Percentiles rank a stretch among this genome's conserved stretches.
Conservation (phyloP, 2,888 invertebrate species). For the Ariolimax columbianus region DNA sequence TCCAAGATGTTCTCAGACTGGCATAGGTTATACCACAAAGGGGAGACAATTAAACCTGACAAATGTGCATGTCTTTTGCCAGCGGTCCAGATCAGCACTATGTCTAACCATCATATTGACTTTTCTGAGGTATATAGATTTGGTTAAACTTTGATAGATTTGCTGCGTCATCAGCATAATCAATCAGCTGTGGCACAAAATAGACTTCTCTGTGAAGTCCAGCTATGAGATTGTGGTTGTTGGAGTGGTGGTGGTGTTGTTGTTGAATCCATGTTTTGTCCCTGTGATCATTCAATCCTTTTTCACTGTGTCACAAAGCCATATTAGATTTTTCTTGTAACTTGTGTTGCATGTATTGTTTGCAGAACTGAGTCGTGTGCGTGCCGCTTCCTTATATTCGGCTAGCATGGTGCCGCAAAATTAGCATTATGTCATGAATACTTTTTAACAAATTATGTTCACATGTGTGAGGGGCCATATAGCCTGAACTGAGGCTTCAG, state of each 20-base stretch:
- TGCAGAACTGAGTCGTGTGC: background rate
- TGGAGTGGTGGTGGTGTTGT: background rate
- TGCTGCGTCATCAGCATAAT: no score
- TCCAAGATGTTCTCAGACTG: no score
- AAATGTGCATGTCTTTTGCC: no score
- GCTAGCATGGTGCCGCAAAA: background rate
- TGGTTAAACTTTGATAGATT: no score
- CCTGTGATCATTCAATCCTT: background rate
- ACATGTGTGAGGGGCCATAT: background rate
- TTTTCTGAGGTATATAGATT: no score
- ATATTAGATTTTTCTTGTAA: background rate
- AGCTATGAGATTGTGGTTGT: background rate
- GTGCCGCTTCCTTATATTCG: background rate
- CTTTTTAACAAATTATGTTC: background rate
- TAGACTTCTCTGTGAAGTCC: no score
- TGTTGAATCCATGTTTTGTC: background rate
- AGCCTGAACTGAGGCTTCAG: background rate
- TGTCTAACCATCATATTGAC: no score
- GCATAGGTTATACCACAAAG: no score
- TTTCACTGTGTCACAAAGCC: background rate
- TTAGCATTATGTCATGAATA: background rate
- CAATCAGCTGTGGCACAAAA: no score
- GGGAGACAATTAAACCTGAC: no score
- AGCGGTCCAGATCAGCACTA: no score
- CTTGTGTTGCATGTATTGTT: background rate